Evolutionary conservation across 2,888 invertebrate genomes (phyloP).

Genomic region (Rhagonycha lutea): DNA sequence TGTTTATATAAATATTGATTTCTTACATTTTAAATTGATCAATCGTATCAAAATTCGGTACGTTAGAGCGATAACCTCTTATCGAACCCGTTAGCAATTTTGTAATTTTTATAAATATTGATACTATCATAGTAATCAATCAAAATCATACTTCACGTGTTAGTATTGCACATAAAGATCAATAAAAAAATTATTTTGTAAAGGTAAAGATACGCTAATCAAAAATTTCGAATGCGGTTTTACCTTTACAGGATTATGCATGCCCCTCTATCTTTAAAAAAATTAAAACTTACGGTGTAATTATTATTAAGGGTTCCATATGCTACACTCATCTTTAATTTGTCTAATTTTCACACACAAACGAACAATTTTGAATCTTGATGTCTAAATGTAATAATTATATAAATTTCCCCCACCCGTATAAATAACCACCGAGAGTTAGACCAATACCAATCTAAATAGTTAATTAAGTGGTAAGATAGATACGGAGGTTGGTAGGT

Average conservation of each 20-base stretch:
- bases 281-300: no score
- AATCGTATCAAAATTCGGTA: neutral
- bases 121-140: neutral
- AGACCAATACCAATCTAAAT: conserved; percentile 18
- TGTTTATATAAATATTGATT: neutral
- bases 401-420: neutral
- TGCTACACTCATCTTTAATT: neutral
- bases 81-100: neutral
- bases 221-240: neutral
- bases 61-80: neutral
- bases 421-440: neutral
- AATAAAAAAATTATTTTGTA: neutral
- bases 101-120: neutral
- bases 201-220: neutral
- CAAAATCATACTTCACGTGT: no score
- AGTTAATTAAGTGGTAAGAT: neutral
- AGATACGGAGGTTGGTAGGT: conserved; percentile 14
- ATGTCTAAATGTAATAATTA: neutral
- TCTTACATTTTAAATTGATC: neutral
- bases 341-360: neutral
- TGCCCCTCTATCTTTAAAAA: no score
- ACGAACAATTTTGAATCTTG: neutral
- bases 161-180: neutral
- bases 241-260: neutral
- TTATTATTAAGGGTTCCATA: neutral